These are phyloP conservation scores for Drosophila affinis DNA, from an alignment of 2,888 invertebrate species.

Conservation along the genomic window DNA sequence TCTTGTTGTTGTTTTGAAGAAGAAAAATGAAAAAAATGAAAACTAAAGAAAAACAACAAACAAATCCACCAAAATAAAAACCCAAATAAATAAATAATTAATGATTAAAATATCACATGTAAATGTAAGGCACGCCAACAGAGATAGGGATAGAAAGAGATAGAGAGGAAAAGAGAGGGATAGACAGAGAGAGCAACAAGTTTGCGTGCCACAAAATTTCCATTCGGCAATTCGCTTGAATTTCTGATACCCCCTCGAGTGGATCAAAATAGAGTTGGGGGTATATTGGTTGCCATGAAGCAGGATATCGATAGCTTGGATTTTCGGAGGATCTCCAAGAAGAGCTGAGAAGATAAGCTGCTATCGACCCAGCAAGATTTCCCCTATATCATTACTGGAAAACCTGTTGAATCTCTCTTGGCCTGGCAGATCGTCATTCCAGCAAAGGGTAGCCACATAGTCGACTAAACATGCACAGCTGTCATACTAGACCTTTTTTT, in stretches of 20 bases:
- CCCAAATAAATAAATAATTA: constrained; percentile 47
- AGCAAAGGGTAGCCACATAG: background rate
- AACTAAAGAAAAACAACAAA: background rate
- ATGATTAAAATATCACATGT: constrained; percentile 49
- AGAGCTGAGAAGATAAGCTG: no score
- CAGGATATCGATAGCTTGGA: background rate
- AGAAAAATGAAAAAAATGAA: constrained; percentile 40
- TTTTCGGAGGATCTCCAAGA: background rate
- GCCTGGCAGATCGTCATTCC: background rate
- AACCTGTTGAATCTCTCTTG: background rate
- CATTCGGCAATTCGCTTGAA: constrained; percentile 44
- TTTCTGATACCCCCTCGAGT: background rate
- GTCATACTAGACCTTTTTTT: background rate
- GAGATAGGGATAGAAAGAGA: constrained; percentile 10
- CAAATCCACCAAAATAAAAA: constrained; percentile 16
- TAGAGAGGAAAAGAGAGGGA: constrained; percentile 27
- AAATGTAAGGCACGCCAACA: constrained; percentile 53
- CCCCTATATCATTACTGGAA: background rate
- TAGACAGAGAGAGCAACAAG: constrained; percentile 57
- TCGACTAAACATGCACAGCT: background rate
- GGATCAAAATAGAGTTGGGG: background rate
- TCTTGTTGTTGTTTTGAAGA: constrained; percentile 37
- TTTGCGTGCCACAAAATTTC: constrained; percentile 73
- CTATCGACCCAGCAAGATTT: background rate
- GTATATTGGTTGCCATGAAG: background rate